These are phyloP conservation scores for Lycia hirtaria DNA, from an alignment of 2,888 invertebrate species.

Conservation along the genomic window DNA sequence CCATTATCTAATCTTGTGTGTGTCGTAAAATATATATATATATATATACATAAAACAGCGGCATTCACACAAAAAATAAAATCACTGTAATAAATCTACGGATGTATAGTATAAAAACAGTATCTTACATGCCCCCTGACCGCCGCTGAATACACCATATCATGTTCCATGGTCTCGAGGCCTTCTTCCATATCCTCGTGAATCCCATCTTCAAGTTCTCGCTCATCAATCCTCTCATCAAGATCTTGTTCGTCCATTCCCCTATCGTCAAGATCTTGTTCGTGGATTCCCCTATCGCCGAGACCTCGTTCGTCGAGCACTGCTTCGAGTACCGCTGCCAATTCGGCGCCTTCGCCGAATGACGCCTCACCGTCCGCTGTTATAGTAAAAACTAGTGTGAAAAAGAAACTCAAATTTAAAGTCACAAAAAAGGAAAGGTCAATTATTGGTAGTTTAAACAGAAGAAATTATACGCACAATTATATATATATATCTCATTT, in stretches of 20 bases:
- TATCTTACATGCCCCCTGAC: constrained; percentile 29
- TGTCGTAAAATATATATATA: too few relatives aligned
- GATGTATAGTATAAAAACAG: not conserved
- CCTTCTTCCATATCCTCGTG: constrained; percentile 26
- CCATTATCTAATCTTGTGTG: too few relatives aligned
- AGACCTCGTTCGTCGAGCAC: constrained; percentile 86
- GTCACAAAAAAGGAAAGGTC: too few relatives aligned
- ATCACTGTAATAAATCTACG: not conserved
- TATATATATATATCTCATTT: too few relatives aligned
- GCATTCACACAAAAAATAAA: not conserved
- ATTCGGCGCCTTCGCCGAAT: constrained; percentile 93
- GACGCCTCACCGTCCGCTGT: constrained; percentile 84
- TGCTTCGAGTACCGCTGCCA: constrained; percentile 93
- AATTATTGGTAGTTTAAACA: too few relatives aligned
- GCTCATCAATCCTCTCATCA: constrained; percentile 57
- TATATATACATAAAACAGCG: too few relatives aligned
- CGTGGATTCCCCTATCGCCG: constrained; percentile 57
- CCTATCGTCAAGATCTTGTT: constrained; percentile 64
- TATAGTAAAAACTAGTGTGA: too few relatives aligned
- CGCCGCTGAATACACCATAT: constrained; percentile 28
- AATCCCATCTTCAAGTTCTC: constrained; percentile 52
- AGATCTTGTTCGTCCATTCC: constrained; percentile 36
- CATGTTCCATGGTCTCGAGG: constrained; percentile 35
- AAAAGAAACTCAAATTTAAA: too few relatives aligned
- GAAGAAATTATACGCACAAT: too few relatives aligned